These are phyloP conservation scores for Eupleurogrammus muticus DNA, from an alignment of 2,797 vertebrate species.

Conservation along the genomic window DNA sequence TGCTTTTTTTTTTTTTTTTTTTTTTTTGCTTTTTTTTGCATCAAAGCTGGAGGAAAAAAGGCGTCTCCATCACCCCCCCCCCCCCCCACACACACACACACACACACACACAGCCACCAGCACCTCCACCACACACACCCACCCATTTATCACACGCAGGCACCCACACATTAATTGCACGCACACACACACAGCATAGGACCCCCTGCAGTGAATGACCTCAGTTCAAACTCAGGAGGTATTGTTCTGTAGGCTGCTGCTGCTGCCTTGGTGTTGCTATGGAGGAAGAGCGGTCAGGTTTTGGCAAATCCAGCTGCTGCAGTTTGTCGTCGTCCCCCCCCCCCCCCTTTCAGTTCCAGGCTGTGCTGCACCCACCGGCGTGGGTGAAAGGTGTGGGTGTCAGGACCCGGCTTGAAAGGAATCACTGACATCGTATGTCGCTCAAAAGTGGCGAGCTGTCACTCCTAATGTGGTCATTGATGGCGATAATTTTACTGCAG, in stretches of 20 bases:
- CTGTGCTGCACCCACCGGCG: slow-evolving; percentile 74
- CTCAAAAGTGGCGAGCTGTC: background rate
- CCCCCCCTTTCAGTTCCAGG: slow-evolving; percentile 71
- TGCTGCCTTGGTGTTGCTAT: slow-evolving; percentile 76
- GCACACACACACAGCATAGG: slow-evolving; percentile 29
- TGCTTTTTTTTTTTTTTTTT: slow-evolving; percentile 45
- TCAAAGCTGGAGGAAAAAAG: slow-evolving; percentile 60
- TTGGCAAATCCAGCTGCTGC: slow-evolving; percentile 74
- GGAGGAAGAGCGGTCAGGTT: slow-evolving; percentile 65
- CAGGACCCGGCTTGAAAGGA: slow-evolving; percentile 21
- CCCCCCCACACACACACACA: too few relatives aligned
- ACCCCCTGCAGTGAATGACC: slow-evolving; percentile 75
- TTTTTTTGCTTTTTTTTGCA: slow-evolving; percentile 42
- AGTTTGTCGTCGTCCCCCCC: slow-evolving; percentile 55
- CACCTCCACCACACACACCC: slow-evolving; percentile 2
- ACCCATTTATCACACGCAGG: slow-evolving; percentile 38
- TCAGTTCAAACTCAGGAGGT: slow-evolving; percentile 62
- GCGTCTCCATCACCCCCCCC: slow-evolving; percentile 61
- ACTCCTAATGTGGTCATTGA: background rate
- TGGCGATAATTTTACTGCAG: slow-evolving; percentile 8
- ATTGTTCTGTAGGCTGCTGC: slow-evolving; percentile 72
- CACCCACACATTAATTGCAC: slow-evolving; percentile 57
- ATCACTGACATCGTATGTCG: slow-evolving; percentile 23
- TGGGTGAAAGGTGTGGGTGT: slow-evolving; percentile 35
- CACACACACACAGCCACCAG: too few relatives aligned